phyloP scores from a whole-genome alignment of 2,888 invertebrate species.

The Aphodius granarius region DNA sequence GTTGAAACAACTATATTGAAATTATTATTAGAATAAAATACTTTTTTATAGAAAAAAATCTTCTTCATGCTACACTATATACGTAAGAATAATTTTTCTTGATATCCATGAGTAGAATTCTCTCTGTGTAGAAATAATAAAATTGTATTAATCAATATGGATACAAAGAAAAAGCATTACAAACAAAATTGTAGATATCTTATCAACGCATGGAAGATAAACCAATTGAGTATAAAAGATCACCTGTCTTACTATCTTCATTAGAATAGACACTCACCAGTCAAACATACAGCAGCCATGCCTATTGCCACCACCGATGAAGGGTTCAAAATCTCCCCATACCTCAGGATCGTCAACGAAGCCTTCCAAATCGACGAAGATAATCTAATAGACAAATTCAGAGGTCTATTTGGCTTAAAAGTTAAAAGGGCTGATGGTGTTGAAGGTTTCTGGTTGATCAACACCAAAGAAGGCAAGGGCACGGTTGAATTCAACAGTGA shows the following conservation, averaged over 20 bases:
- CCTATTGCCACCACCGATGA: conserved; percentile 58
- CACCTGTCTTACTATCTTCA: neutral
- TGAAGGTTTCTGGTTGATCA: conserved; percentile 89
- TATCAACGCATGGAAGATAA: neutral
- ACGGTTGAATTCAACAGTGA: conserved; percentile 77
- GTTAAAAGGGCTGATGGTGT: conserved; percentile 80
- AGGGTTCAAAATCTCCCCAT: conserved; percentile 77
- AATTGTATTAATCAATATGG: too few relatives aligned
- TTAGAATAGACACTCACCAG: neutral
- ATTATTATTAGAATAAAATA: too few relatives aligned
- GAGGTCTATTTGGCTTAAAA: conserved; percentile 89
- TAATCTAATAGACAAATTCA: conserved; percentile 79
- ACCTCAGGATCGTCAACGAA: conserved; percentile 79
- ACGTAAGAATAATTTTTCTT: too few relatives aligned
- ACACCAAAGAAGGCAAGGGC: conserved; percentile 90
- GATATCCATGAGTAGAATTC: too few relatives aligned
- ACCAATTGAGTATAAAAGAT: neutral
- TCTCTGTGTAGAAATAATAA: too few relatives aligned
- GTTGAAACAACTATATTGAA: too few relatives aligned
- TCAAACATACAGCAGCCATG: conserved; percentile 38
- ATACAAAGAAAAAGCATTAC: too few relatives aligned
- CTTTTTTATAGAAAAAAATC: too few relatives aligned
- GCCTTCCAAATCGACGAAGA: conserved; percentile 82
- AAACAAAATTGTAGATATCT: neutral
- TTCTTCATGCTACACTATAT: too few relatives aligned